Conservation (phyloP, 2,888 invertebrate genomes). For the Odontothrips loti region DNA sequence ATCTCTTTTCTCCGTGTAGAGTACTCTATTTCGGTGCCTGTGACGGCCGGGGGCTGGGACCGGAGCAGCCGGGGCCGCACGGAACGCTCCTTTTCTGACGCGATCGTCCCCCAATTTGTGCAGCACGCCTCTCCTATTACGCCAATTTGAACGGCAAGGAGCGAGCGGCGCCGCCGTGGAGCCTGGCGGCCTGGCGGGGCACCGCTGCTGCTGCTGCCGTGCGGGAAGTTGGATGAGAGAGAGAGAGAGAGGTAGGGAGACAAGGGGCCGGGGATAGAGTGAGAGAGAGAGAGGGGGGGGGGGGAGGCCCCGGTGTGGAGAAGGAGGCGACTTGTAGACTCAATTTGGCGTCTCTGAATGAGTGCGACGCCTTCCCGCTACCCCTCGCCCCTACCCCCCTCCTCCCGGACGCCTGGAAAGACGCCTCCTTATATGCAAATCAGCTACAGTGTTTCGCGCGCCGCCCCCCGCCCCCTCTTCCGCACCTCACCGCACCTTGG, state of each 20-base stretch:
- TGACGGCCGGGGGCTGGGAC: too few species aligned
- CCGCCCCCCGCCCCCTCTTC: background rate
- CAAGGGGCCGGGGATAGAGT: too few species aligned
- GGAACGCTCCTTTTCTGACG: constrained; percentile 16
- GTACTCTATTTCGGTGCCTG: background rate
- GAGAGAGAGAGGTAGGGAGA: background rate
- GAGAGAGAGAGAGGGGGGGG: background rate
- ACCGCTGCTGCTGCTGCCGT: background rate
- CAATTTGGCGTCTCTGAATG: constrained; percentile 26
- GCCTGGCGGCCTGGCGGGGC: background rate
- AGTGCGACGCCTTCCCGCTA: background rate
- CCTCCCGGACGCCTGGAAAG: background rate
- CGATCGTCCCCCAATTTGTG: constrained; percentile 8
- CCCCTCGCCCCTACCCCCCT: background rate
- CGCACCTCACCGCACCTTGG: background rate
- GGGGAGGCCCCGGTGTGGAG: background rate
- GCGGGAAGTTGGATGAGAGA: background rate
- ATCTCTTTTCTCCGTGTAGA: background rate
- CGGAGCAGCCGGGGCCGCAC: background rate
- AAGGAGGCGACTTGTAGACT: constrained; percentile 20
- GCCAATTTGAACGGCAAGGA: constrained; percentile 23
- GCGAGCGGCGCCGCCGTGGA: background rate
- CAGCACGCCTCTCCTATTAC: constrained; percentile 14
- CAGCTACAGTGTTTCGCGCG: constrained; percentile 18
- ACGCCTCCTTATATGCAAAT: constrained; percentile 24